A percentile compares a stretch with the other conserved stretches of the same genome.
phyloP scores from a whole-genome alignment of 2,888 invertebrate species.

The Caenorhabditis sulstoni region DNA sequence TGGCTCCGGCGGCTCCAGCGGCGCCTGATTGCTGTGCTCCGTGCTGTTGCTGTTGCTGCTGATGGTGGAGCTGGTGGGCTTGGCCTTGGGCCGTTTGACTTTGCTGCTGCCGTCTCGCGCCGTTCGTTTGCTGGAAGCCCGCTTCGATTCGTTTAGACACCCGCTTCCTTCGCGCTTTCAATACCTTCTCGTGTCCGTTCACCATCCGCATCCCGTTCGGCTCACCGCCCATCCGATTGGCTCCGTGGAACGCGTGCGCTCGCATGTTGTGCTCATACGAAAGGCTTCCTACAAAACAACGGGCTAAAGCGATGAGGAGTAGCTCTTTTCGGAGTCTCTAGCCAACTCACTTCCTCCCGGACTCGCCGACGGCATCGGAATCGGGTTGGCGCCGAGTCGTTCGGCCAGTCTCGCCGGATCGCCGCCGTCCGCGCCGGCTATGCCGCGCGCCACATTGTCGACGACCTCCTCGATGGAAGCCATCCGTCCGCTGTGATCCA shows the following conservation, averaged over 20 bases:
- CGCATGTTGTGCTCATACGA: slow-evolving; percentile 61
- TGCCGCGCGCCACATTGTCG: slow-evolving; percentile 51
- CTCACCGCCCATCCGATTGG: slow-evolving; percentile 18
- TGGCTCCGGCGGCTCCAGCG: too few relatives aligned
- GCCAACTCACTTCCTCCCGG: slow-evolving; percentile 49
- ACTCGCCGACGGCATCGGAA: slow-evolving; percentile 38
- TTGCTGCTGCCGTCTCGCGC: slow-evolving; percentile 1
- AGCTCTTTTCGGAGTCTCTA: neutral
- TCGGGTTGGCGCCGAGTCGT: slow-evolving; percentile 29
- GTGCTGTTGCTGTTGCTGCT: neutral
- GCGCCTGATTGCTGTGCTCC: neutral
- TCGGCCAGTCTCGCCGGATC: slow-evolving; percentile 37
- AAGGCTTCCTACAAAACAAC: slow-evolving; percentile 45
- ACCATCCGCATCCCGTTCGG: slow-evolving; percentile 42
- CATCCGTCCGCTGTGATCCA: slow-evolving; percentile 14
- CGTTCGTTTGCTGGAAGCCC: neutral
- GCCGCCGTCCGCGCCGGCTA: slow-evolving; percentile 15
- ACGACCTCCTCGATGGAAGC: slow-evolving; percentile 52
- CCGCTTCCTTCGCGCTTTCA: neutral
- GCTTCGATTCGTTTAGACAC: neutral
- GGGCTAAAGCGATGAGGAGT: slow-evolving; percentile 21
- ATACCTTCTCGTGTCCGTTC: slow-evolving; percentile 52
- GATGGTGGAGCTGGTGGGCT: neutral
- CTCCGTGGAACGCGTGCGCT: slow-evolving; percentile 61
- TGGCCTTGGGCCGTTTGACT: too few relatives aligned